Percentiles rank a stretch among this genome's conserved stretches.
Evolutionary conservation across 2,888 invertebrate genomes (phyloP).

Genomic region (Drosophila ustulata): DNA sequence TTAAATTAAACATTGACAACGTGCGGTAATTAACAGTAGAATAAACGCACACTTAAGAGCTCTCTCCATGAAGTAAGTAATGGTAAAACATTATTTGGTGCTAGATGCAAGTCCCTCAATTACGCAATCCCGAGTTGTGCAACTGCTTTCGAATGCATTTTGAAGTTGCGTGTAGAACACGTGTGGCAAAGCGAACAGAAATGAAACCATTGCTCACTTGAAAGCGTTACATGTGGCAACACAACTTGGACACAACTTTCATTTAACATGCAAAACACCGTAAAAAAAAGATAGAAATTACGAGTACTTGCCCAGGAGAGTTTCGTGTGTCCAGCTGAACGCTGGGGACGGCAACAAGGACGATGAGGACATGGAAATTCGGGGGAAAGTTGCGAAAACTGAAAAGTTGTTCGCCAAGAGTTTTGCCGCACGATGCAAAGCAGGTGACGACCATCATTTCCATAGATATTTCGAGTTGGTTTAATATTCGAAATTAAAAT

Average conservation of each 20-base stretch:
- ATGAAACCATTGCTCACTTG: slow-evolving; percentile 32
- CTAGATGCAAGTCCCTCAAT: slow-evolving; percentile 7
- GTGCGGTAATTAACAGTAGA: background rate
- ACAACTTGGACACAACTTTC: slow-evolving; percentile 34
- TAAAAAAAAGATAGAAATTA: slow-evolving; percentile 36
- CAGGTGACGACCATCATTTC: slow-evolving; percentile 15
- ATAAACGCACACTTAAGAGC: background rate
- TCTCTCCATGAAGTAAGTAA: slow-evolving; percentile 3
- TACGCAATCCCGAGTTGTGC: slow-evolving; percentile 11
- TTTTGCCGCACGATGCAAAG: background rate
- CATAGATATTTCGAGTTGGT: slow-evolving; percentile 24
- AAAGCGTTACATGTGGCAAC: slow-evolving; percentile 36
- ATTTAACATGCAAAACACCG: slow-evolving; percentile 45
- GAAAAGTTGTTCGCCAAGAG: slow-evolving; percentile 28
- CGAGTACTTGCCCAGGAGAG: slow-evolving; percentile 34
- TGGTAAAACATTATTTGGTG: slow-evolving; percentile 9
- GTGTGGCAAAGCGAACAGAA: slow-evolving; percentile 17
- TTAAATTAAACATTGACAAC: background rate
- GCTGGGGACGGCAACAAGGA: background rate
- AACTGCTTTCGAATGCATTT: slow-evolving; percentile 15
- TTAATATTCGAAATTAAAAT: slow-evolving; percentile 61
- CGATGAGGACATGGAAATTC: background rate
- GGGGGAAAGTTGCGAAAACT: slow-evolving; percentile 12
- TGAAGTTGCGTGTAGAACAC: slow-evolving; percentile 20
- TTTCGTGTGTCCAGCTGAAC: slow-evolving; percentile 25